A percentile compares a stretch with the other conserved stretches of the same genome.
These are phyloP conservation scores for Epirrita christyi DNA, from an alignment of 2,888 invertebrate species.

Conservation along the genomic window DNA sequence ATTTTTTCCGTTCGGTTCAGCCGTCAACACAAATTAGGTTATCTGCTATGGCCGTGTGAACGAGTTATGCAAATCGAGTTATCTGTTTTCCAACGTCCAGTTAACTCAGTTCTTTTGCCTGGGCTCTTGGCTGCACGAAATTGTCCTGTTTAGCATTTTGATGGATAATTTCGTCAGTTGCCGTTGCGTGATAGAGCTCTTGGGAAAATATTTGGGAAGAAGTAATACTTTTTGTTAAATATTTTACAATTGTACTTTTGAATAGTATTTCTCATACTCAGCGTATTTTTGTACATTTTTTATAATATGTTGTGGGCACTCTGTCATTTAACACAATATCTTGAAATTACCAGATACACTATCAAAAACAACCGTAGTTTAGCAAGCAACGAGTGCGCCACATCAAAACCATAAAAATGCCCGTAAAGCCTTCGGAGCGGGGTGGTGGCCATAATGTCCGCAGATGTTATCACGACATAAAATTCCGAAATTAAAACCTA, in stretches of 20 bases:
- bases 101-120: slow-evolving; percentile 77
- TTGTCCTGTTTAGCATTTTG: slow-evolving; percentile 79
- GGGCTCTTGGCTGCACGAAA: slow-evolving; percentile 57
- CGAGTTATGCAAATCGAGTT: slow-evolving; percentile 80
- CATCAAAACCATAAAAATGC: slow-evolving; percentile 54
- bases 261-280: no score
- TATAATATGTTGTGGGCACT: not conserved
- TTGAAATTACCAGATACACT: slow-evolving; percentile 2
- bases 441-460: slow-evolving; percentile 50
- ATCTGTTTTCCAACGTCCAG: slow-evolving; percentile 78
- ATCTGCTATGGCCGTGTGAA: slow-evolving; percentile 69
- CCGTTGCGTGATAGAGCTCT: slow-evolving; percentile 29
- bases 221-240: not conserved
- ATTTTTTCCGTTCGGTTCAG: slow-evolving; percentile 58
- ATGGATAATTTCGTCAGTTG: slow-evolving; percentile 67
- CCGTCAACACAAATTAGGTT: slow-evolving; percentile 72
- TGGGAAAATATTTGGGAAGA: not conserved
- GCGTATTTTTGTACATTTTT: no score
- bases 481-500: slow-evolving; percentile 75
- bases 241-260: not conserved
- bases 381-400: slow-evolving; percentile 46
- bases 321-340: no score
- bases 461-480: slow-evolving; percentile 80
- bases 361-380: slow-evolving; percentile 46
- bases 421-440: slow-evolving; percentile 63